Conservation (phyloP, 2,797 vertebrate genomes). For the Etheostoma perlongum region DNA sequence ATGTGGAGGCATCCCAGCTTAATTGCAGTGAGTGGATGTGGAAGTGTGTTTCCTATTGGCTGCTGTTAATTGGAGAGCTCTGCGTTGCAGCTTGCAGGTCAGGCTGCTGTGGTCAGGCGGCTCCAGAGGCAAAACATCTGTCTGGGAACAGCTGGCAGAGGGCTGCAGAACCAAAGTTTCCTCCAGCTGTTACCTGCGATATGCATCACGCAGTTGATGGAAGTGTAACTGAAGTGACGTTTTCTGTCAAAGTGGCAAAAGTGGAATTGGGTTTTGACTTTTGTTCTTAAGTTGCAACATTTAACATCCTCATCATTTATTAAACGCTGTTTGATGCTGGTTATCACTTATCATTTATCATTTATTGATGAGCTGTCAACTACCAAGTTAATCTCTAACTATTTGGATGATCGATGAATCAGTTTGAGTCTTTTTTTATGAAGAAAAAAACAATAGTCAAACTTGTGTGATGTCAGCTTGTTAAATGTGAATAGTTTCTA, state of each 20-base stretch:
- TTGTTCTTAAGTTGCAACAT: background rate
- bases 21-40: conserved; percentile 15
- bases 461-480: too few species aligned
- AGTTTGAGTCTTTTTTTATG: too few species aligned
- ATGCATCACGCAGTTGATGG: background rate
- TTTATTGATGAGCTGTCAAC: too few species aligned
- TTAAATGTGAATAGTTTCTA: too few species aligned
- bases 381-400: too few species aligned
- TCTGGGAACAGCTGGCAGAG: background rate
- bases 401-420: too few species aligned
- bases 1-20: background rate
- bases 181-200: background rate
- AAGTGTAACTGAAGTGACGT: background rate
- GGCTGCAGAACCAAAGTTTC: conserved; percentile 14
- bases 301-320: background rate
- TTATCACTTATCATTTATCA: too few species aligned
- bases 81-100: background rate
- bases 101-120: background rate
- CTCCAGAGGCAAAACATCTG: too few species aligned
- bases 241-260: background rate
- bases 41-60: conserved; percentile 30
- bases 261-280: background rate
- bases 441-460: too few species aligned
- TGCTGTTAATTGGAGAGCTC: conserved; percentile 30
- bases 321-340: background rate